Percentiles rank a stretch among this genome's conserved stretches.
phyloP scores from a whole-genome alignment of 1,140 invertebrate species.

The Colletes latitarsis region DNA sequence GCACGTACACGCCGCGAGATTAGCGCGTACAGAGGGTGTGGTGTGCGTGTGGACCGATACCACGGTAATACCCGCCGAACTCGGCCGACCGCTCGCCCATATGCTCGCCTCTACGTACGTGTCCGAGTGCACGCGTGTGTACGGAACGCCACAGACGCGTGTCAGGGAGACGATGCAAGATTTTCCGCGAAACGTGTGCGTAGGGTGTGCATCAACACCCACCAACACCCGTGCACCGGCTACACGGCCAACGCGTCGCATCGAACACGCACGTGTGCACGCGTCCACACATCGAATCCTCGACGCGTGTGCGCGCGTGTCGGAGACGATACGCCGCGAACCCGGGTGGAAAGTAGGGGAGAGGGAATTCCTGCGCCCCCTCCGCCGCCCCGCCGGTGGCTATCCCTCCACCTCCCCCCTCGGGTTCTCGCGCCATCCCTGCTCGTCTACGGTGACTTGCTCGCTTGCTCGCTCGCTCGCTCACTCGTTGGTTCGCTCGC shows the following conservation, averaged over 20 bases:
- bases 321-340: constrained; percentile 72
- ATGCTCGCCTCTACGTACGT: no score
- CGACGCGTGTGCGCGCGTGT: constrained; percentile 54
- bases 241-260: not conserved
- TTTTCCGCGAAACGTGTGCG: constrained; percentile 18
- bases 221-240: not conserved
- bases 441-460: constrained; percentile 8
- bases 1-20: constrained; percentile 21
- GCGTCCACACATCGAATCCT: not conserved
- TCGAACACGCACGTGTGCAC: not conserved
- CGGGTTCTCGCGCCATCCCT: not conserved
- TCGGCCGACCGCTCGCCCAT: no score
- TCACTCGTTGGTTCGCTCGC: not conserved
- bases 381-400: constrained; percentile 6
- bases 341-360: constrained; percentile 69
- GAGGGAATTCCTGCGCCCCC: constrained; percentile 70
- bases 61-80: no score
- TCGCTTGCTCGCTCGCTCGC: not conserved
- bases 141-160: not conserved
- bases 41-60: not conserved
- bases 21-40: not conserved
- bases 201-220: constrained; percentile 3
- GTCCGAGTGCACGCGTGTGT: not conserved
- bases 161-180: constrained; percentile 4
- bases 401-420: constrained; percentile 43